Conservation (phyloP, 2,797 vertebrate species). For the Monodelphis domestica region DNA sequence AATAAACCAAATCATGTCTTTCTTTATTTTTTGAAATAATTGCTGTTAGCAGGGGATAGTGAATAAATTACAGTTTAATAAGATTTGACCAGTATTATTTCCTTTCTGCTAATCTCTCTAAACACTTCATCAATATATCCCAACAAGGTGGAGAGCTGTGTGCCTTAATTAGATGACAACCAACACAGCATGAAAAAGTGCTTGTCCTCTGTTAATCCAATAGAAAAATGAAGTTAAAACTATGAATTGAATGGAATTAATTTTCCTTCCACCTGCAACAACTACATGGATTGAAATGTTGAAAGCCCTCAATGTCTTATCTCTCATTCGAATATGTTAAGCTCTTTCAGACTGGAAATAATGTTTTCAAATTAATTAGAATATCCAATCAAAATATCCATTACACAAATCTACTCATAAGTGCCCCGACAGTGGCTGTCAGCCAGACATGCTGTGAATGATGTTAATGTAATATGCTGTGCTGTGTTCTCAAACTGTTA, state of each 20-base stretch:
- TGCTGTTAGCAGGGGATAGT: neutral
- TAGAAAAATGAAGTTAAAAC: slow-evolving; percentile 12
- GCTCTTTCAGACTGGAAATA: slow-evolving; percentile 27
- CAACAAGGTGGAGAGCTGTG: neutral
- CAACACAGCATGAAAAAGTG: slow-evolving; percentile 4
- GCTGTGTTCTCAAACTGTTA: slow-evolving; percentile 7
- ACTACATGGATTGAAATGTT: slow-evolving; percentile 10
- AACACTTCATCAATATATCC: neutral
- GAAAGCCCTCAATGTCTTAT: neutral
- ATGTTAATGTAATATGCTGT: neutral
- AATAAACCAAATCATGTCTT: neutral
- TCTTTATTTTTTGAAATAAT: neutral
- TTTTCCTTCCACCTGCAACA: neutral
- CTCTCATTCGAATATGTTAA: slow-evolving; percentile 16
- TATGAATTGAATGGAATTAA: slow-evolving; percentile 30
- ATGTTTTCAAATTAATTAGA: slow-evolving; percentile 54
- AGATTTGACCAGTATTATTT: neutral
- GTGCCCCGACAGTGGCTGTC: neutral
- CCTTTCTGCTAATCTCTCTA: neutral
- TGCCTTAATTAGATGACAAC: slow-evolving; percentile 21
- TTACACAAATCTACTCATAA: slow-evolving; percentile 44
- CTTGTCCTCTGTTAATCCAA: neutral
- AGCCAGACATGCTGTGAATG: slow-evolving; percentile 1
- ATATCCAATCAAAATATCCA: slow-evolving; percentile 33
- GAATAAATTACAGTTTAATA: neutral